Conservation (phyloP, 2,888 invertebrate genomes). For the Azorinus chamasolen region DNA sequence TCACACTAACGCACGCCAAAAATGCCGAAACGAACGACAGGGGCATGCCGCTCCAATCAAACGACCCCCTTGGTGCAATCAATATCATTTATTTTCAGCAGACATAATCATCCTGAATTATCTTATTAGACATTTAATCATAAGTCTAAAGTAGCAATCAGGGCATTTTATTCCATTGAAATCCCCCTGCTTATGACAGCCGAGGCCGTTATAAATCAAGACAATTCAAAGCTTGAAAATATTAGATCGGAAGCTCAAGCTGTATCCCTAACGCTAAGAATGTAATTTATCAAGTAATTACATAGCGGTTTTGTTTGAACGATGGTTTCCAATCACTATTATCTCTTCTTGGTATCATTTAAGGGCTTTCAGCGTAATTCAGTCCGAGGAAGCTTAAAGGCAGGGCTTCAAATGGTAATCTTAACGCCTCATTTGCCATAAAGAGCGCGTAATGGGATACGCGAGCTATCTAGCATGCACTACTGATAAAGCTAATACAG, state of each 20-base stretch:
- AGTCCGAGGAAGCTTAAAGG: slow-evolving; percentile 53
- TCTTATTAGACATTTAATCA: slow-evolving; percentile 64
- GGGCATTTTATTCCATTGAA: slow-evolving; percentile 53
- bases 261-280: slow-evolving; percentile 50
- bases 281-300: slow-evolving; percentile 69
- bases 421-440: slow-evolving; percentile 65
- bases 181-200: slow-evolving; percentile 58
- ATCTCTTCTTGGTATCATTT: slow-evolving; percentile 63
- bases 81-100: slow-evolving; percentile 51
- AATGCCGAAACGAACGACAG: no score
- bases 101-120: slow-evolving; percentile 59
- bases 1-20: no score
- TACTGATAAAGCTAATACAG: slow-evolving; percentile 61
- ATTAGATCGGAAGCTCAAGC: slow-evolving; percentile 52
- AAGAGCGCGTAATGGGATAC: slow-evolving; percentile 59
- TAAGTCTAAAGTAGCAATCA: slow-evolving; percentile 61
- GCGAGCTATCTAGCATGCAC: slow-evolving; percentile 40
- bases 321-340: slow-evolving; percentile 59
- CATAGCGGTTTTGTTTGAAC: slow-evolving; percentile 68
- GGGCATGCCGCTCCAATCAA: no score
- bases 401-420: slow-evolving; percentile 61
- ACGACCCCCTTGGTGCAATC: not conserved
- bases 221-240: slow-evolving; percentile 51
- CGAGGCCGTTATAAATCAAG: slow-evolving; percentile 59
- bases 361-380: slow-evolving; percentile 66